A percentile compares a stretch with the other conserved stretches of the same genome.
Conservation (phyloP, 2,797 vertebrate species). For the Moxostoma hubbsi region DNA sequence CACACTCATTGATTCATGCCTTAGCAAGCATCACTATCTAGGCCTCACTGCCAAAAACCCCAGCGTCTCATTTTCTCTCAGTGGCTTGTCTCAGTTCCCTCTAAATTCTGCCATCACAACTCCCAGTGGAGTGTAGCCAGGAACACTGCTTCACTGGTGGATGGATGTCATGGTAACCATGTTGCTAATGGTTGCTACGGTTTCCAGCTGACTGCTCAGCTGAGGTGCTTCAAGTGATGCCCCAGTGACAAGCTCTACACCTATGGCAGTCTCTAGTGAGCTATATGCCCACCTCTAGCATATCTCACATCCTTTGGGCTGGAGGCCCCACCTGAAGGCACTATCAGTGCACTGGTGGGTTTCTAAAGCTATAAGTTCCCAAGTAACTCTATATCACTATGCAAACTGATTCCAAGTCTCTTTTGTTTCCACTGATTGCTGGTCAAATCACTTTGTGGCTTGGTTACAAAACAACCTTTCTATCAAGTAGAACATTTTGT, state of each 20-base stretch:
- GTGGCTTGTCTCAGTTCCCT: conserved; percentile 12
- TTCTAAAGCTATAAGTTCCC: neutral
- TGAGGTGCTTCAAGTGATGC: conserved; percentile 31
- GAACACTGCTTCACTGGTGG: conserved; percentile 36
- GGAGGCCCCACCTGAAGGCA: too few species aligned
- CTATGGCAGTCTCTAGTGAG: conserved; percentile 12
- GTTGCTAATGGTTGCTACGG: conserved; percentile 64
- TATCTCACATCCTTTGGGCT: neutral
- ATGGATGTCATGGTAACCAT: conserved; percentile 69
- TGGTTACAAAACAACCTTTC: neutral
- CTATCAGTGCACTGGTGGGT: neutral
- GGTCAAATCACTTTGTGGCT: neutral
- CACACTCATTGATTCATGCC: too few species aligned
- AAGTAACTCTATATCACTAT: neutral
- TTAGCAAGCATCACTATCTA: neutral
- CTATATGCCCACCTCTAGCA: too few species aligned
- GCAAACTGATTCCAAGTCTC: neutral
- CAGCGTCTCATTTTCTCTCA: conserved; percentile 16
- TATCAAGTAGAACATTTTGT: neutral
- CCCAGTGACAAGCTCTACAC: conserved; percentile 3
- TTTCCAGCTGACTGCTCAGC: conserved; percentile 59
- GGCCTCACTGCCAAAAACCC: conserved; percentile 9
- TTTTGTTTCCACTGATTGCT: conserved; percentile 1
- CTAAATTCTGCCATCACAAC: conserved; percentile 36
- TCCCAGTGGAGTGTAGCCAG: conserved; percentile 36